Conservation (phyloP, 2,888 invertebrate species). For the Allolobophora icterica region DNA sequence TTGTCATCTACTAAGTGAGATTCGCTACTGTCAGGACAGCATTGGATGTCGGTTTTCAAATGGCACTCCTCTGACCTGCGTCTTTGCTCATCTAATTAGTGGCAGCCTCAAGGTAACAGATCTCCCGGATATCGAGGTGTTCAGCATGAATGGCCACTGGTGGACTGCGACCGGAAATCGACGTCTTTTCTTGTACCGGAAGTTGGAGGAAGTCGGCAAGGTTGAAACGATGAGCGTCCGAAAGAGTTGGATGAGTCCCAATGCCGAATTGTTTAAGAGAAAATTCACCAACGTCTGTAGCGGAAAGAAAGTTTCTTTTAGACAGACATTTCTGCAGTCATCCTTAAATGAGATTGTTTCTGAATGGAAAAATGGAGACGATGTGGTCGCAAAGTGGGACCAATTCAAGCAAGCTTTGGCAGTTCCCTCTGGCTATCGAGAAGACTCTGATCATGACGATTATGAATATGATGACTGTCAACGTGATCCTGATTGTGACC, state of each 20-base stretch:
- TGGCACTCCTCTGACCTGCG: background rate
- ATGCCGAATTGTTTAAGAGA: background rate
- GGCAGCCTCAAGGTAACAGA: background rate
- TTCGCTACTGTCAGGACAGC: background rate
- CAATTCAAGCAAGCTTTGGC: background rate
- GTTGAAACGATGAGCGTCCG: background rate
- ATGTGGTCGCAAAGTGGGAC: background rate
- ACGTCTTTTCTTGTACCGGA: constrained; percentile 8
- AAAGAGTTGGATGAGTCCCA: background rate
- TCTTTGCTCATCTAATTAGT: background rate
- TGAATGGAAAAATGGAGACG: background rate
- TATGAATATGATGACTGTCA: too few relatives aligned
- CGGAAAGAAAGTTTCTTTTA: background rate
- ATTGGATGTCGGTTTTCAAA: background rate
- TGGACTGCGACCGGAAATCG: background rate
- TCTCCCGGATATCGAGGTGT: background rate
- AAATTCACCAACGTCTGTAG: background rate
- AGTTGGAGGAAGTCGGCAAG: background rate
- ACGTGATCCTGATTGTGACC: too few relatives aligned
- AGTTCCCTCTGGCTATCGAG: too few relatives aligned
- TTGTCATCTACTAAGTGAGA: too few relatives aligned
- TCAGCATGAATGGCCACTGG: background rate
- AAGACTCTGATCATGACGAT: too few relatives aligned
- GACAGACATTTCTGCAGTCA: background rate
- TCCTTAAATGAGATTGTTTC: background rate